Conservation (phyloP, 2,888 invertebrate genomes). For the Cephus pulcher region DNA sequence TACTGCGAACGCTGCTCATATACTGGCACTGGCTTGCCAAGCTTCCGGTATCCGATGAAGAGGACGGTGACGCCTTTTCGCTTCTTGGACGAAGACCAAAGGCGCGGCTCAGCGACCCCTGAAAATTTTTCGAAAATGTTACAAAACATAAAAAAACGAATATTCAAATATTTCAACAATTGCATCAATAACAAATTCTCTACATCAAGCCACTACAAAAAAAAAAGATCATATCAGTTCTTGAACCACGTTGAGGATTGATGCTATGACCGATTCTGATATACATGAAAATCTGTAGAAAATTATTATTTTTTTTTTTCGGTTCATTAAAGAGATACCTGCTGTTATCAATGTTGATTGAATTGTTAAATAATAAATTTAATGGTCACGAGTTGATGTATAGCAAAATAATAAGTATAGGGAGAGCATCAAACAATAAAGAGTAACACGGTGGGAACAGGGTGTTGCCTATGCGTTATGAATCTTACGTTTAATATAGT, state of each 20-base stretch:
- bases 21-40: conserved; percentile 71
- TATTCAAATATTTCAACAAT: background rate
- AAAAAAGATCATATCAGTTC: background rate
- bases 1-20: conserved; percentile 69
- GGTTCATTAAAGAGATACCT: background rate
- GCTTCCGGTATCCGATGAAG: conserved; percentile 73
- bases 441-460: background rate
- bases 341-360: background rate
- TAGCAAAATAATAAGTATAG: background rate
- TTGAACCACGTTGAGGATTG: background rate
- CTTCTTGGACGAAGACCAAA: conserved; percentile 74
- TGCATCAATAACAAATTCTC: background rate
- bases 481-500: conserved; percentile 13
- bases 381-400: background rate
- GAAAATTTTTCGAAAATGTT: conserved; percentile 37
- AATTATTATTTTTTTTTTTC: background rate
- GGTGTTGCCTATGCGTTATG: background rate
- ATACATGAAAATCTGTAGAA: background rate
- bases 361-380: background rate
- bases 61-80: conserved; percentile 76
- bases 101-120: conserved; percentile 82
- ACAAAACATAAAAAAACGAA: background rate
- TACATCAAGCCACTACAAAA: background rate
- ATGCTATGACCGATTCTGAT: background rate
- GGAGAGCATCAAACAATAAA: background rate